Evolutionary conservation across 2,797 vertebrate genomes (phyloP).

Genomic region (Chelon labrosus): DNA sequence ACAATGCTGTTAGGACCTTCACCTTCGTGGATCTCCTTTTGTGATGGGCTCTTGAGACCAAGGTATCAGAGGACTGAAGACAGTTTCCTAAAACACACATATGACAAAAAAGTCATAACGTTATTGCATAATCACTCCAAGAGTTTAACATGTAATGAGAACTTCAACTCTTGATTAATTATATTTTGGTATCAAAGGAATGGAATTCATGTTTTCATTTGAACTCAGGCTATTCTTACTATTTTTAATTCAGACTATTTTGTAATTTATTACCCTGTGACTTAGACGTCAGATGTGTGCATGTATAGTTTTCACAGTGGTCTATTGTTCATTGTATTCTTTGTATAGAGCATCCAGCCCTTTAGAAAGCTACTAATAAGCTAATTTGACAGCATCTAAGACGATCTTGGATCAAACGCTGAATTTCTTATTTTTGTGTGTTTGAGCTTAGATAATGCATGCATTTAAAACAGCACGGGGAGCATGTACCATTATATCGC

Average conservation of each 20-base stretch:
- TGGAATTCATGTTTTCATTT: too few species aligned
- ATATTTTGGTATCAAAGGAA: too few species aligned
- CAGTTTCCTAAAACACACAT: too few species aligned
- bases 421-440: constrained; percentile 32
- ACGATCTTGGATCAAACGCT: constrained; percentile 48
- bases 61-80: too few species aligned
- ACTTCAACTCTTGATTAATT: too few species aligned
- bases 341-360: constrained; percentile 7
- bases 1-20: too few species aligned
- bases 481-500: constrained; percentile 49
- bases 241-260: constrained; percentile 6
- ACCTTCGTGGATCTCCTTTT: too few species aligned
- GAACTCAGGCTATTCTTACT: neutral
- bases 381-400: constrained; percentile 37
- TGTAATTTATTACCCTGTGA: neutral
- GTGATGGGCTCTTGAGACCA: too few species aligned
- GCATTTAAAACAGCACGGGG: constrained; percentile 64
- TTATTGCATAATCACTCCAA: too few species aligned
- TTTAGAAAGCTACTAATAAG: constrained; percentile 29
- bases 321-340: constrained; percentile 12
- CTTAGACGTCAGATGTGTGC: constrained; percentile 4
- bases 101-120: too few species aligned
- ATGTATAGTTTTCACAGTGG: constrained; percentile 8
- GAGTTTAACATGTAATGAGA: too few species aligned
- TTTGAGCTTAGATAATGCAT: constrained; percentile 45